Evolutionary conservation across 2,888 invertebrate genomes (phyloP), one percentile per base, ranked within the genome.

Genomic region (Acrocyrtus sp.): DNA sequence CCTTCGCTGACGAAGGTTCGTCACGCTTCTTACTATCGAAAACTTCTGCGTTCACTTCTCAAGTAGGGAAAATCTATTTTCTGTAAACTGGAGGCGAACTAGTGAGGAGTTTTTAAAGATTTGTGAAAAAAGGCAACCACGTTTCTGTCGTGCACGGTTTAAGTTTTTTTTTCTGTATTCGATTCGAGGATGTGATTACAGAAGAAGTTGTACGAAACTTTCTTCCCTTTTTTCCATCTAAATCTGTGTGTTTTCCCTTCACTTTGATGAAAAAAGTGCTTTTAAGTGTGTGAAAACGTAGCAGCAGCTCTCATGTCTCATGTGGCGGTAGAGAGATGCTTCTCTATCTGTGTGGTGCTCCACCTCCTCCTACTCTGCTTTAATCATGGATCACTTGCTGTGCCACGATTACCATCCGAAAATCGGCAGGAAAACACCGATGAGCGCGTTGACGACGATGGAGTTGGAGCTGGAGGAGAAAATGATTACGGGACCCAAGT

Each of bases 291-390:
- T 34, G 34, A 12, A 34, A 8, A n/a, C n/a, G n/a, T n/a, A 19
- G 19, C 19, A 57, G 10, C 19, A 57, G 57, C 19, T 57, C 57
- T 57, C 58, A 58, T 58, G 58, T 56, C 29, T 39, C 19, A 12
- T 58, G 12, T 15, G 29, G 15, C 17, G 45, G 45, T 6, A 45
- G 45, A 29, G 29, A 43, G 34, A 60, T 60, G 19, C 3, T 24
- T 60, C 48, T 10, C 48, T 12, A 48, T 48, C 34, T 45, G n/a
- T 45, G 29, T 54, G 34, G 56, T 29, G n/a, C 60, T 60, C 48
- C 48, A 48, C 48, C 60, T 60, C 22, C 60, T 60, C 48, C 48
- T 60, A 27, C 60, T 60, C 22, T 43, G 19, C 10, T 29, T 48
- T 4, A 48, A 22, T 48, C 21, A 2, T 10, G 60, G 47, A 60